phyloP scores from a whole-genome alignment of 2,113 vertebrate genomes.

The Bujurquina vittata region DNA sequence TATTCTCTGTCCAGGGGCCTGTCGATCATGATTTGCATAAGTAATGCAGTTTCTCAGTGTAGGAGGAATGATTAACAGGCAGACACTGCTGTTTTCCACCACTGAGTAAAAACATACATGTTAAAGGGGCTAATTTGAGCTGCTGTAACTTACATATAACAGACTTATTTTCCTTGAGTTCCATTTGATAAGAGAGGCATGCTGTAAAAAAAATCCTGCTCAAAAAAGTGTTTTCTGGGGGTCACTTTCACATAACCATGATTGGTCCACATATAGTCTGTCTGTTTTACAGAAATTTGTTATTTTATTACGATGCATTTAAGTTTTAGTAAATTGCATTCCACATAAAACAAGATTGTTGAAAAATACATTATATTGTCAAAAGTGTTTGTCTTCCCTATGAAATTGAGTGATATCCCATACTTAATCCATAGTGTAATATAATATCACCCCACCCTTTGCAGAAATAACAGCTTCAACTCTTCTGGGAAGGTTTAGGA shows the following conservation, averaged over 20 bases:
- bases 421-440: too few species aligned
- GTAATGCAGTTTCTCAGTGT: conserved; percentile 10
- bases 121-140: neutral
- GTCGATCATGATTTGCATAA: conserved; percentile 8
- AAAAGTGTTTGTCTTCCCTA: too few species aligned
- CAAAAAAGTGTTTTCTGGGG: neutral
- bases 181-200: neutral
- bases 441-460: too few species aligned
- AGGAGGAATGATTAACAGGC: neutral
- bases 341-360: neutral
- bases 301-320: too few species aligned
- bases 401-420: too few species aligned
- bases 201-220: neutral
- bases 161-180: neutral
- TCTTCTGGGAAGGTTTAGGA: too few species aligned
- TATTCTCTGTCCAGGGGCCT: neutral
- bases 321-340: neutral
- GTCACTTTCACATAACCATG: neutral
- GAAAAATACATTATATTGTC: neutral
- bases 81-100: neutral
- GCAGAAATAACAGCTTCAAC: too few species aligned
- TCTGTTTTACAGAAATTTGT: neutral
- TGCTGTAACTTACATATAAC: neutral
- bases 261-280: neutral
- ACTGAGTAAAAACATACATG: neutral